Conservation (phyloP, 2,113 vertebrate genomes). For the Rousettus leschenaultii region DNA sequence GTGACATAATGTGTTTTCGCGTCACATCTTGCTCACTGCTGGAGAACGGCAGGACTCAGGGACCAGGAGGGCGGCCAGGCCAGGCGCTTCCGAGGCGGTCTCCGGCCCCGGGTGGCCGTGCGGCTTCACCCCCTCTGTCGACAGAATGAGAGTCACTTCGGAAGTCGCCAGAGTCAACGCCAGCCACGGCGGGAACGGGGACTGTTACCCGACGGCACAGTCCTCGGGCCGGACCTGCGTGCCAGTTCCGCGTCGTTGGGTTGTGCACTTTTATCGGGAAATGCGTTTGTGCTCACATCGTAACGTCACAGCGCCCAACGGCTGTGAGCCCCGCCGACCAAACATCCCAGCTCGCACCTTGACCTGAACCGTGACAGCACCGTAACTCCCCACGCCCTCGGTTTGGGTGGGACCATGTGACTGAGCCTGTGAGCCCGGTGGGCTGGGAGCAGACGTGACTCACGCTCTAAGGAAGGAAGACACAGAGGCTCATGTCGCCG, state of each 20-base stretch:
- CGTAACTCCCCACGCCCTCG: not conserved
- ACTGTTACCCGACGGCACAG: fast-evolving
- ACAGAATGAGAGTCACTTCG: not conserved
- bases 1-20: fast-evolving
- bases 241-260: fast-evolving
- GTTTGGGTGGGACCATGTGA: no score
- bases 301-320: fast-evolving
- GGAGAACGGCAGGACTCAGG: not conserved
- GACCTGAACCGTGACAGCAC: not conserved
- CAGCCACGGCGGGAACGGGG: not conserved
- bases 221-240: fast-evolving
- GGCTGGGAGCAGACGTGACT: not conserved
- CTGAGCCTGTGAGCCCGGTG: fast-evolving
- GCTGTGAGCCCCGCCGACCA: no score
- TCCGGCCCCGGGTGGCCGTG: not conserved
- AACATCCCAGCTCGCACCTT: not conserved
- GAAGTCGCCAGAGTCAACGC: not conserved
- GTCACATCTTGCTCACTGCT: fast-evolving
- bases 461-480: fast-evolving
- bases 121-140: not conserved
- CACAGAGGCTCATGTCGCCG: not conserved
- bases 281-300: no score
- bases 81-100: fast-evolving
- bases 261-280: not conserved
- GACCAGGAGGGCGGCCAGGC: fast-evolving